Percentiles rank a stretch among this genome's conserved stretches.
phyloP scores from a whole-genome alignment of 1,140 invertebrate species.

The Megalopta genalis region DNA sequence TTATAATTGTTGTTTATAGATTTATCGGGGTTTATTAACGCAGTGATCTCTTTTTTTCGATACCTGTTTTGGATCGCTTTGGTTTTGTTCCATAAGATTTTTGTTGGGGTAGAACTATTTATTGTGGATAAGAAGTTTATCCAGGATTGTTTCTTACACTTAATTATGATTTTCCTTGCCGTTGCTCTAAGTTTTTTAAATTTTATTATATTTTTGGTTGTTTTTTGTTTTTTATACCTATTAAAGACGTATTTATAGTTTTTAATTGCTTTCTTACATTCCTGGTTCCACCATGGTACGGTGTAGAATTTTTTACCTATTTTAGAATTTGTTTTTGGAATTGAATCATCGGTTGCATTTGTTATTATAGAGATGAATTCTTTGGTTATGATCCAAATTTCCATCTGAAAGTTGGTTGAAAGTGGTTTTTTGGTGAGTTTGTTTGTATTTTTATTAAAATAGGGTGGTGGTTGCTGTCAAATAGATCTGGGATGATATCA shows the following conservation, averaged over 20 bases:
- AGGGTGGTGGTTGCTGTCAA: too few species aligned
- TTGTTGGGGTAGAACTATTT: not conserved
- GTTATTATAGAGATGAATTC: too few species aligned
- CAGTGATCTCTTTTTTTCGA: too few species aligned
- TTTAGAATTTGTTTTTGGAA: too few species aligned
- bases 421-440: too few species aligned
- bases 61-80: not conserved
- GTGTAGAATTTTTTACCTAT: too few species aligned
- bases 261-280: not conserved
- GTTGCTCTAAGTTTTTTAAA: not conserved
- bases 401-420: too few species aligned
- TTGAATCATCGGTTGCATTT: too few species aligned
- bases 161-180: not conserved
- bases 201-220: not conserved
- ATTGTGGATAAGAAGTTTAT: not conserved
- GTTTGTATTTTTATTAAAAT: too few species aligned
- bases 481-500: too few species aligned
- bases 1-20: not conserved
- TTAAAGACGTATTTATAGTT: not conserved
- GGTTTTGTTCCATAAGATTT: not conserved
- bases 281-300: not conserved
- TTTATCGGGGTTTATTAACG: not conserved
- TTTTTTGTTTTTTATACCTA: not conserved
- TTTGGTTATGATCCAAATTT: too few species aligned
- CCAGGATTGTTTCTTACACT: not conserved